Conservation (phyloP, 2,888 invertebrate genomes). For the Scaptomyza caliginosa region DNA sequence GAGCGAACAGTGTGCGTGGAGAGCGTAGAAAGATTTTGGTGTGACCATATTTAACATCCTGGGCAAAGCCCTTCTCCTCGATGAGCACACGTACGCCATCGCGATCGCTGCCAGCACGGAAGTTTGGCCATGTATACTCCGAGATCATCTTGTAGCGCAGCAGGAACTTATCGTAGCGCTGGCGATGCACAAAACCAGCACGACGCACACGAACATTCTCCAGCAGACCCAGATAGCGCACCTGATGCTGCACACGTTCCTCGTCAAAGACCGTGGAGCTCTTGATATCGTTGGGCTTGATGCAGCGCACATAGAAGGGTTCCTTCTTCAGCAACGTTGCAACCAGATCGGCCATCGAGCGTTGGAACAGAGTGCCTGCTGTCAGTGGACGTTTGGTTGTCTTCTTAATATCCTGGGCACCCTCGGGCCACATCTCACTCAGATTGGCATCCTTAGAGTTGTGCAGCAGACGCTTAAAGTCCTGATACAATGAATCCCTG, state of each 20-base stretch:
- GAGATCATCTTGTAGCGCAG: conserved; percentile 98
- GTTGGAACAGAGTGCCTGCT: conserved; percentile 97
- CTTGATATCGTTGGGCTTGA: conserved; percentile 98
- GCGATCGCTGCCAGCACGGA: conserved; percentile 89
- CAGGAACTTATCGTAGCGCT: conserved; percentile 96
- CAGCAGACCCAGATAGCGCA: conserved; percentile 93
- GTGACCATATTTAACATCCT: conserved; percentile 96
- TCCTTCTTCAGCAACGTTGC: conserved; percentile 95
- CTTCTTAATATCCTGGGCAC: conserved; percentile 93
- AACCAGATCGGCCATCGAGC: conserved; percentile 96
- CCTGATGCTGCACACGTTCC: conserved; percentile 86
- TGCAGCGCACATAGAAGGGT: conserved; percentile 98
- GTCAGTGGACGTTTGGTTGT: conserved; percentile 97
- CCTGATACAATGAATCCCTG: conserved; percentile 97
- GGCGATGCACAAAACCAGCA: conserved; percentile 98
- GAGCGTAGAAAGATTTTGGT: conserved; percentile 98
- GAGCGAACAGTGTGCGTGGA: conserved; percentile 94
- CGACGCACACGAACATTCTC: conserved; percentile 98
- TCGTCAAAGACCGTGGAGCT: conserved; percentile 93
- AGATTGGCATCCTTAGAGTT: conserved; percentile 92
- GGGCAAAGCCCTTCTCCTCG: conserved; percentile 89
- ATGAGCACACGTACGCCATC: conserved; percentile 95
- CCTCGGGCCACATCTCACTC: conserved; percentile 98
- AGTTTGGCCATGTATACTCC: conserved; percentile 98
- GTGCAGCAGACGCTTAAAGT: conserved; percentile 96